Evolutionary conservation across 2,888 invertebrate species (phyloP).

Genomic region (Drosophila rellima): DNA sequence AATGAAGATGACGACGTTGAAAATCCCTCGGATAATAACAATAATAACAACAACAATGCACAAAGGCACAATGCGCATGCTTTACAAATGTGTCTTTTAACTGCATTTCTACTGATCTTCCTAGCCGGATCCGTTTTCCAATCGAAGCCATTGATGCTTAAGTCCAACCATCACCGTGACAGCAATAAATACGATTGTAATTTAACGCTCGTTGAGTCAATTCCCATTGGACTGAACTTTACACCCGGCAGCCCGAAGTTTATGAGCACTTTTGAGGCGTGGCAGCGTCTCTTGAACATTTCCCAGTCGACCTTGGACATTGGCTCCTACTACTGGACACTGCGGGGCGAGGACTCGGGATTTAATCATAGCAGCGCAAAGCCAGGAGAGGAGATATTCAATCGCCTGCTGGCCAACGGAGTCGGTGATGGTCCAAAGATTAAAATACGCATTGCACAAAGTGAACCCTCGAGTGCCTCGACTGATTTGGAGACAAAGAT

Average conservation of each 20-base stretch:
- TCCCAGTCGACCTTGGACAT: conserved; percentile 94
- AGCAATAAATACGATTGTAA: conserved; percentile 44
- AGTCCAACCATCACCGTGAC: conserved; percentile 34
- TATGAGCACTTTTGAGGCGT: conserved; percentile 92
- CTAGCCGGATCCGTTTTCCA: conserved; percentile 57
- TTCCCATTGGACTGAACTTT: conserved; percentile 95
- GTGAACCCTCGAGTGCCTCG: conserved; percentile 90
- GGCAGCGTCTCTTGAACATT: conserved; percentile 92
- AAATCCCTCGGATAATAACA: conserved; percentile 5
- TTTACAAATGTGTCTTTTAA: conserved; percentile 61
- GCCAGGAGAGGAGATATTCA: conserved; percentile 94
- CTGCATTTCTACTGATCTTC: conserved; percentile 55
- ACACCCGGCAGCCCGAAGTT: conserved; percentile 87
- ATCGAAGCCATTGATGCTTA: conserved; percentile 28
- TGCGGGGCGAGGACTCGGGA: conserved; percentile 92
- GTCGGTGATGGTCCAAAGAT: conserved; percentile 87
- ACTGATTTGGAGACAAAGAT: conserved; percentile 85
- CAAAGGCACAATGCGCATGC: conserved; percentile 50
- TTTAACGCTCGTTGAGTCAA: conserved; percentile 95
- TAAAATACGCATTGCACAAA: conserved; percentile 94
- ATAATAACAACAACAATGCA: background rate
- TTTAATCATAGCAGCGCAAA: conserved; percentile 91
- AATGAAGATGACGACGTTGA: conserved; percentile 55
- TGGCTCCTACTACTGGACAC: conserved; percentile 97
- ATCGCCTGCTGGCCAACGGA: conserved; percentile 88